phyloP scores from a whole-genome alignment of 2,113 vertebrate genomes.

The Notiomystis cincta region DNA sequence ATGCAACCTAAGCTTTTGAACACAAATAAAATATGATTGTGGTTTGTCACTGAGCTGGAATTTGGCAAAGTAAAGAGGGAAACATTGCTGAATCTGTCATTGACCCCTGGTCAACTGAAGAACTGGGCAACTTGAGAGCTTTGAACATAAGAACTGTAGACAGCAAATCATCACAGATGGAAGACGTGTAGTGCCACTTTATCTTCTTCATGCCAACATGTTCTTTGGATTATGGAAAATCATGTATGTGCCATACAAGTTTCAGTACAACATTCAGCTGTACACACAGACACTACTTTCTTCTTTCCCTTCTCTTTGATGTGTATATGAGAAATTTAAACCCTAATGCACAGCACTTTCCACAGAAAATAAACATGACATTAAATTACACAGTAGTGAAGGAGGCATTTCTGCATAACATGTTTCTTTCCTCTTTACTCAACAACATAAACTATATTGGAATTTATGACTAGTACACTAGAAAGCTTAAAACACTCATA shows the following conservation, averaged over 20 bases:
- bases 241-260: neutral
- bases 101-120: neutral
- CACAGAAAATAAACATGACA: neutral
- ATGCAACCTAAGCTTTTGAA: neutral
- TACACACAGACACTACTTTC: neutral
- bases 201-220: neutral
- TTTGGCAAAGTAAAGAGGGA: neutral
- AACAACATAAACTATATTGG: neutral
- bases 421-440: neutral
- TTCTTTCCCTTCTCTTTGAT: neutral
- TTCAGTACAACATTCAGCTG: neutral
- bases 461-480: neutral
- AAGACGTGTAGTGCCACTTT: neutral
- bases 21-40: neutral
- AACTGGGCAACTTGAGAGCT: neutral
- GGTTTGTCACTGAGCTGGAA: neutral
- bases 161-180: neutral
- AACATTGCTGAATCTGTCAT: neutral
- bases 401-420: neutral
- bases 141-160: neutral
- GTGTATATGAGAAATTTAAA: neutral
- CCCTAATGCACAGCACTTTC: neutral
- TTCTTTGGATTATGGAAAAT: neutral
- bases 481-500: neutral
- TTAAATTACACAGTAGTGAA: neutral